Base-by-base conservation (phyloP, 2,797 vertebrate species). In the Merluccius polli region DNA sequence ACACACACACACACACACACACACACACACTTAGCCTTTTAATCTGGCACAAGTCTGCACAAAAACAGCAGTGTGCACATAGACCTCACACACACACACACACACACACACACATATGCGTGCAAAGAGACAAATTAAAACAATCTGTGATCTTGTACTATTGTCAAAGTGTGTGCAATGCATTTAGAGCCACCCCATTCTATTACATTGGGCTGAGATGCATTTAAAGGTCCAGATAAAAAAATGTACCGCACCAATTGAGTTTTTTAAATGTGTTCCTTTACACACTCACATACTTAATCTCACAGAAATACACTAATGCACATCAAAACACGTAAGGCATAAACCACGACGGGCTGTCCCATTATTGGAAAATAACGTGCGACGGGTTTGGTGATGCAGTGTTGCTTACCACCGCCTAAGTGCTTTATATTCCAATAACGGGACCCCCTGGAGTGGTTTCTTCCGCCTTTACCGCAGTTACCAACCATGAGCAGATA, bases 51-150 rank as follows among this genome's bases (percentile, higher is more conserved):
- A 48, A 48, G 16, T 48, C 44, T 48, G 44, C 44, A 48, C 38
- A 41, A 11, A 15, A 41, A 13, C 38, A 41, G 38, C 18, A n/a
- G 52, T 59, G 52, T 59, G 52, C 52, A 24, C 90, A 84, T 85
- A 83, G 81, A 79, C 74, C 69, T 81, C 76, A 76, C 78, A 79
- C 73, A 79, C 72, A 79, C 65, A 73, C 44, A 63, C 73, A 21
- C n/a, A n/a, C 76, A 76, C 78, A 79, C 73, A 79, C 72, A 79
- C 65, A 73, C 44, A 63, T 71, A 21, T n/a, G 21, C 7, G 44
- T 6, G n/a, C 59, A 63, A 27, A 10, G 59, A 63, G 18, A 71
- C 68, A 86, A 85, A 90, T 89, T 89, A 90, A 84, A 79, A 84
- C 84, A 88, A 90, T 90, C n/a, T 27, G 59, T 27, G 12, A 63